Conservation (phyloP, 2,113 vertebrate genomes). For the Cyprinodon tularosa region DNA sequence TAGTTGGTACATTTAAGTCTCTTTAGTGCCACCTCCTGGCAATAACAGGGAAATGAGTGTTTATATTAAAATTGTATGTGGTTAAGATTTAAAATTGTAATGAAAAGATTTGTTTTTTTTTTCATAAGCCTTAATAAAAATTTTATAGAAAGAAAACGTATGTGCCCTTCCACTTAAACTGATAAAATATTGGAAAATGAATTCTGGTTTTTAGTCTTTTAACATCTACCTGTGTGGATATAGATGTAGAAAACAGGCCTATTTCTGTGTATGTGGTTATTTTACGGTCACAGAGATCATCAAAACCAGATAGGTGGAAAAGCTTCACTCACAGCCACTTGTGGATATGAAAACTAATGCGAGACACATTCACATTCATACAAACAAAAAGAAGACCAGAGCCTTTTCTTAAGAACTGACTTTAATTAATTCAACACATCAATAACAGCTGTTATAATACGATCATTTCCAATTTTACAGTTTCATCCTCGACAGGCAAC, state of each 20-base stretch:
- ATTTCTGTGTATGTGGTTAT: too few relatives aligned
- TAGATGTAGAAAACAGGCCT: too few relatives aligned
- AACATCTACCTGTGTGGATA: too few relatives aligned
- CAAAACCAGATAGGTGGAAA: too few relatives aligned
- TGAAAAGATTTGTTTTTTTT: neutral
- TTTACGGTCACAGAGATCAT: too few relatives aligned
- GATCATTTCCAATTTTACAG: slow-evolving; percentile 77
- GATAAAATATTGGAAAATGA: too few relatives aligned
- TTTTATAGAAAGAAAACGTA: too few relatives aligned
- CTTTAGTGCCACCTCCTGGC: neutral
- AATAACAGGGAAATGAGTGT: neutral
- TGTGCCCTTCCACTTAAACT: too few relatives aligned
- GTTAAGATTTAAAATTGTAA: neutral
- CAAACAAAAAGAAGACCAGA: slow-evolving; percentile 62
- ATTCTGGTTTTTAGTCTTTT: too few relatives aligned
- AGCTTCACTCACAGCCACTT: too few relatives aligned
- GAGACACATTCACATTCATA: neutral
- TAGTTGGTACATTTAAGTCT: neutral
- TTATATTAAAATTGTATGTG: neutral
- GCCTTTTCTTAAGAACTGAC: slow-evolving; percentile 76
- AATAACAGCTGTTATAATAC: slow-evolving; percentile 82
- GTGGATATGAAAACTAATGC: neutral
- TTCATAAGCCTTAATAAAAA: too few relatives aligned
- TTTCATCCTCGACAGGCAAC: slow-evolving; percentile 75
- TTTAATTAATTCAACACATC: slow-evolving; percentile 85